Base-by-base conservation (phyloP, 1,140 invertebrate species). In the Nasonia vitripennis region DNA sequence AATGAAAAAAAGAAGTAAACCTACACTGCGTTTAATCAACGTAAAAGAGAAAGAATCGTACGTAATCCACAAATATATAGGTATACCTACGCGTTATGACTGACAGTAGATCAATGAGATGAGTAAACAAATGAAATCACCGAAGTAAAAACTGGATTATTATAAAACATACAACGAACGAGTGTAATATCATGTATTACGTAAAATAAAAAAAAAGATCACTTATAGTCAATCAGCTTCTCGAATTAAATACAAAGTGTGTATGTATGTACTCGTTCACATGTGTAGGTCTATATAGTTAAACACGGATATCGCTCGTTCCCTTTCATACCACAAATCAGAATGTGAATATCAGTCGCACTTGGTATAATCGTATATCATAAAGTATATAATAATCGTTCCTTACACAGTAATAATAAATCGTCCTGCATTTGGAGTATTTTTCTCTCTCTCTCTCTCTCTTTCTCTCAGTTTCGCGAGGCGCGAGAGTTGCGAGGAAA, bases 231-330 rank as follows among this genome's bases (percentile, higher is more conserved):
- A 81, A 86, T 81, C 71, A 34, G 17, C 62, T 85, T 17, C 55
- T 86, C 75, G 14, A 82, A 86, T 79, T 83, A 86, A 86, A 83
- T 83, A 86, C 85, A 86, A 85, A 78, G 80, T 75, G 17, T 17
- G 27, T n/a, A 81, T 17, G 27, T n/a, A 81, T 70, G 82, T 71
- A 71, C 67, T 81, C 51, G 41, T 70, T 41, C 75, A 77, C 51
- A 37, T 37, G 34, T 37, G n/a, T 81, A 81, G 37, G 27, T 70
- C 84, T 85, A 85, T 85, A 85, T 37, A 37, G 41, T 23, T 75
- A 37, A 4, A 77, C 48, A 55, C 67, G 67, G 55, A n/a, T 27
- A 27, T 82, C 79, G 67, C 67, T 81, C 84, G 31, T 71, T 77
- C 74, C 71, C 67, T 70, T 82, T 70, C 80, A 78, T 55, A 78